phyloP scores from a whole-genome alignment of 2,113 vertebrate species.

The Monarcha castaneiventris region DNA sequence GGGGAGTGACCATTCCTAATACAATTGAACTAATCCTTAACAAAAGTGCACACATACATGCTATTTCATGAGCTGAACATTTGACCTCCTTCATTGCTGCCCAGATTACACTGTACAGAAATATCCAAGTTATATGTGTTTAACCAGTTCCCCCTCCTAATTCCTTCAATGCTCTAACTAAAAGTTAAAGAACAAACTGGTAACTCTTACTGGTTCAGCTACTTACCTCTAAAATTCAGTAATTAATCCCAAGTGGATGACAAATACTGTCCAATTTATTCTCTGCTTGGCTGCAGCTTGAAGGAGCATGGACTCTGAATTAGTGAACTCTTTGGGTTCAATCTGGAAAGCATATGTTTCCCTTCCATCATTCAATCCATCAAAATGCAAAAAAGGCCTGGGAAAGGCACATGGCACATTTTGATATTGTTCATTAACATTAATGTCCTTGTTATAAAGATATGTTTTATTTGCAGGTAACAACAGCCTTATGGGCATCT shows the following conservation, averaged over 20 bases:
- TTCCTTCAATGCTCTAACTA: slow-evolving; percentile 58
- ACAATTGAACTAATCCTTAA: not conserved
- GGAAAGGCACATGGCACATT: slow-evolving; percentile 60
- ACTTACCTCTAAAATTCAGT: slow-evolving; percentile 76
- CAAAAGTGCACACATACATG: not conserved
- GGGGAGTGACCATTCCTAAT: not conserved
- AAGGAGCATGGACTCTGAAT: slow-evolving; percentile 62
- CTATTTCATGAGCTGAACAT: slow-evolving; percentile 57
- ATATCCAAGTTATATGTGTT: slow-evolving; percentile 63
- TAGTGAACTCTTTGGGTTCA: slow-evolving; percentile 61
- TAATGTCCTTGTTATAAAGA: slow-evolving; percentile 69
- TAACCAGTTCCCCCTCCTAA: slow-evolving; percentile 11
- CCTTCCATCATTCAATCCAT: slow-evolving; percentile 73
- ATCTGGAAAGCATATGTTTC: slow-evolving; percentile 82
- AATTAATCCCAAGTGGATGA: slow-evolving; percentile 77
- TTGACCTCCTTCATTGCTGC: slow-evolving; percentile 62
- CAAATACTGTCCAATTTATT: slow-evolving; percentile 71
- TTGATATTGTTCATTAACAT: slow-evolving; percentile 67
- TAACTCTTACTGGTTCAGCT: slow-evolving; percentile 68
- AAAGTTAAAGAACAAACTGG: slow-evolving; percentile 69
- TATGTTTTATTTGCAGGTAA: slow-evolving; percentile 75
- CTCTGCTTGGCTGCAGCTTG: slow-evolving; percentile 56
- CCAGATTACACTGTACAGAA: slow-evolving; percentile 45
- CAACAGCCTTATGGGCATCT: slow-evolving; percentile 67
- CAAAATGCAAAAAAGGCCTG: slow-evolving; percentile 54